Conservation (phyloP, 1,140 invertebrate species). For the Chionoecetes opilio region DNA sequence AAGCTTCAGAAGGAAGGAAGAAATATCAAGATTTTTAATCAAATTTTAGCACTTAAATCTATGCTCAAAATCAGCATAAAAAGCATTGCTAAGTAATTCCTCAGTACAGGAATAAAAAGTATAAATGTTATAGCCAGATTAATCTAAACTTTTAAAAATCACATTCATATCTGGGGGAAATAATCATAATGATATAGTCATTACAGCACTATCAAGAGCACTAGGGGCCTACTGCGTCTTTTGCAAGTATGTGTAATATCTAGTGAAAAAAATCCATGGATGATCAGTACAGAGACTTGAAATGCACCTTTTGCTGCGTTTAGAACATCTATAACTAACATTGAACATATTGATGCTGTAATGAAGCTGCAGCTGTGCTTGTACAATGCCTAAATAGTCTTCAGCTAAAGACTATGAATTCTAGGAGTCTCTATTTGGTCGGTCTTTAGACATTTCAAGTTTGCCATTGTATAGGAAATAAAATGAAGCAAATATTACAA, state of each 20-base stretch:
- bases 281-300: not conserved
- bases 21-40: slow-evolving; percentile 47
- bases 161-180: slow-evolving; percentile 8
- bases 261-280: slow-evolving; percentile 1
- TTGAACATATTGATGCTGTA: not conserved
- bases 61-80: slow-evolving; percentile 48
- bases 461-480: slow-evolving; percentile 19
- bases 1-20: slow-evolving; percentile 37
- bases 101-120: not conserved
- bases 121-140: slow-evolving; percentile 22
- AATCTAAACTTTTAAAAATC: not conserved
- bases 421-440: not conserved
- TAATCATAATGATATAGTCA: not conserved
- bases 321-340: not conserved
- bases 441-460: not conserved
- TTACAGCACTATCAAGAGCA: not conserved
- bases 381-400: not conserved
- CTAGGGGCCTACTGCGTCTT: not conserved
- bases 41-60: slow-evolving; percentile 22
- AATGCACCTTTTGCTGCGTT: not conserved
- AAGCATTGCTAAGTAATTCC: slow-evolving; percentile 47
- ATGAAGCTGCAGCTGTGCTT: not conserved
- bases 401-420: not conserved
- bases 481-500: slow-evolving; percentile 21
- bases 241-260: too few species aligned